Evolutionary conservation across 2,888 invertebrate genomes (phyloP).

Genomic region (Agrochola macilenta): DNA sequence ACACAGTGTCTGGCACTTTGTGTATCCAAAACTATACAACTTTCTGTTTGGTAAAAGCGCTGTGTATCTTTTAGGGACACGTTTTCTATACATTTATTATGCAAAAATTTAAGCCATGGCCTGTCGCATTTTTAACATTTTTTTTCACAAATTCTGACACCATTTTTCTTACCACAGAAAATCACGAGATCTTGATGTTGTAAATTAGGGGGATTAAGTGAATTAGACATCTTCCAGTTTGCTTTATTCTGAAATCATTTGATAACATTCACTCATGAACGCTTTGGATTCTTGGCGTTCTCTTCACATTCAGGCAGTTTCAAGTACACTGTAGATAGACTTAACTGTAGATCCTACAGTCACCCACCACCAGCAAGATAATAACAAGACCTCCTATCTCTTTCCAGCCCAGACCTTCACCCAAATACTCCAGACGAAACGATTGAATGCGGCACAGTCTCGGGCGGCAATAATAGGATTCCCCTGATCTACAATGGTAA

Average conservation of each 20-base stretch:
- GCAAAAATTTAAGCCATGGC: too few species aligned
- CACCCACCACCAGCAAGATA: not conserved
- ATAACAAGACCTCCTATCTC: not conserved
- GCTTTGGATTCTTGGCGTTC: not conserved
- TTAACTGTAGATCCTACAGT: not conserved
- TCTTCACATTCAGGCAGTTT: not conserved
- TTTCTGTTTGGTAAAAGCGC: too few species aligned
- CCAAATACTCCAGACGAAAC: constrained; percentile 1
- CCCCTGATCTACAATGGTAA: constrained; percentile 82
- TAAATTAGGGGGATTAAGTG: not conserved
- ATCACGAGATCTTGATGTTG: not conserved
- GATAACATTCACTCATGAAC: not conserved
- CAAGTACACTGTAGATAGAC: not conserved
- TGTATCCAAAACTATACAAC: too few species aligned
- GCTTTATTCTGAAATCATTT: not conserved
- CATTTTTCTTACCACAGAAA: not conserved
- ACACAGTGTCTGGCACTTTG: too few species aligned
- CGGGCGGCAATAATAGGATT: constrained; percentile 74
- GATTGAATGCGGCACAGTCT: constrained; percentile 77
- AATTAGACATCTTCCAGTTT: not conserved
- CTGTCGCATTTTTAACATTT: too few species aligned
- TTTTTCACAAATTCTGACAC: not conserved
- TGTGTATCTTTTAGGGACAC: too few species aligned
- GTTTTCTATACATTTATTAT: too few species aligned
- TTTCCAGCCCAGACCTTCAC: constrained; percentile 39